A percentile compares a stretch with the other conserved stretches of the same genome.
These are phyloP conservation scores for Gymnothorax javanicus DNA, from an alignment of 2,797 vertebrate genomes.

Conservation along the genomic window DNA sequence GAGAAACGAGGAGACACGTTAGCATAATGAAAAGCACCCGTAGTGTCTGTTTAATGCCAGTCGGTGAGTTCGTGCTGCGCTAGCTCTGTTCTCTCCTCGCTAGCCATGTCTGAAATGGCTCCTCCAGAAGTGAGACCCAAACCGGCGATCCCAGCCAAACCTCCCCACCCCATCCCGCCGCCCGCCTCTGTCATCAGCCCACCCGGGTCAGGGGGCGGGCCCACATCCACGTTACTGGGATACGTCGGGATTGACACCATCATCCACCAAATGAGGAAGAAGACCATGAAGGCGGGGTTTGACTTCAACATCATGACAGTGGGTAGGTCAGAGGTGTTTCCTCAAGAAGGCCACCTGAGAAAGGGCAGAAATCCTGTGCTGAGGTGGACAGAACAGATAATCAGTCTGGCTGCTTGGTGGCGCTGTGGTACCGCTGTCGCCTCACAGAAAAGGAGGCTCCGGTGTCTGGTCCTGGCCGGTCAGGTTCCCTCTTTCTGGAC, in stretches of 20 bases:
- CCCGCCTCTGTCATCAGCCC: constrained; percentile 67
- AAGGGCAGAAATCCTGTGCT: too few species aligned
- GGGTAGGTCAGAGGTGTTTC: constrained; percentile 66
- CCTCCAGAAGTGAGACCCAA: constrained; percentile 90
- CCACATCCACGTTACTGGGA: constrained; percentile 78
- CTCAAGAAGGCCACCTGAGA: background rate
- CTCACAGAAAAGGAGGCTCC: too few species aligned
- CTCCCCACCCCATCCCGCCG: constrained; percentile 71
- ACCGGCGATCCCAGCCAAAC: constrained; percentile 90
- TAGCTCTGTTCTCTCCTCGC: constrained; percentile 28
- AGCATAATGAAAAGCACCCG: too few species aligned
- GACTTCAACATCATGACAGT: constrained; percentile 99
- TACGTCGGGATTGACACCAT: constrained; percentile 97
- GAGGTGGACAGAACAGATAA: too few species aligned
- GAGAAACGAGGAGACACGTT: too few species aligned
- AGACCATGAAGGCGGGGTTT: constrained; percentile 97
- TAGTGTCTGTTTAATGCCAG: background rate
- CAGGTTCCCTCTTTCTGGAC: too few species aligned
- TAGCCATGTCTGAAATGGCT: constrained; percentile 93
- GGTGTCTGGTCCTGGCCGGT: too few species aligned
- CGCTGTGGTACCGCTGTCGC: too few species aligned
- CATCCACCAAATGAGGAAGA: constrained; percentile 98
- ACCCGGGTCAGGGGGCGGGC: constrained; percentile 63
- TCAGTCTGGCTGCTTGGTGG: too few species aligned
- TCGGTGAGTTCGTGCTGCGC: background rate